phyloP scores from a whole-genome alignment of 1,140 invertebrate genomes.

The Hylaeus anthracinus region DNA sequence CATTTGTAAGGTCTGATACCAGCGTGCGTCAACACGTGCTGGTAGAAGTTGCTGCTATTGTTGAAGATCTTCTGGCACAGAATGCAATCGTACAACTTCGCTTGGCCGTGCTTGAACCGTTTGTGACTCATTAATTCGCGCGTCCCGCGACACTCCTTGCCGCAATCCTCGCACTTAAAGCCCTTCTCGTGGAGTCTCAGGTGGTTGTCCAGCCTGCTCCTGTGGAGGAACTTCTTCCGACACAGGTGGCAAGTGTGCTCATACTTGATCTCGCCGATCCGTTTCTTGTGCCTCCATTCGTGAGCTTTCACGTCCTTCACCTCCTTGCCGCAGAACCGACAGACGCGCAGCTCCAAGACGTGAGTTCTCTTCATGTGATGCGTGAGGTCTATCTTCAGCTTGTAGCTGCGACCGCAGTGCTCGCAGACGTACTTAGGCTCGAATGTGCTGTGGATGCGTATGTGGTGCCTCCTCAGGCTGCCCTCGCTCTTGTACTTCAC shows the following conservation, averaged over 20 bases:
- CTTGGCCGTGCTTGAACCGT: slow-evolving; percentile 80
- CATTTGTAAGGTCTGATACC: slow-evolving; percentile 85
- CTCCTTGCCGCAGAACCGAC: slow-evolving; percentile 58
- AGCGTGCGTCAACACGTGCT: slow-evolving; percentile 84
- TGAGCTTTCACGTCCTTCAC: slow-evolving; percentile 68
- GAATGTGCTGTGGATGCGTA: slow-evolving; percentile 67
- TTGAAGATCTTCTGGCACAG: slow-evolving; percentile 78
- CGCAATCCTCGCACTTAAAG: slow-evolving; percentile 67
- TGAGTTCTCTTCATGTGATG: slow-evolving; percentile 62
- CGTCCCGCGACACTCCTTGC: slow-evolving; percentile 65
- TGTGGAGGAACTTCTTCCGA: slow-evolving; percentile 77
- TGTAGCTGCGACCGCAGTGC: slow-evolving; percentile 67
- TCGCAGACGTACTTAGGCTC: slow-evolving; percentile 66
- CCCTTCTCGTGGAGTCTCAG: slow-evolving; percentile 76
- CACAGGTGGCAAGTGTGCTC: slow-evolving; percentile 79
- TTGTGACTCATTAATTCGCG: slow-evolving; percentile 82
- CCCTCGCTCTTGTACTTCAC: slow-evolving; percentile 78
- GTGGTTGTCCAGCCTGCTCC: slow-evolving; percentile 76
- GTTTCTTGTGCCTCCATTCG: slow-evolving; percentile 69
- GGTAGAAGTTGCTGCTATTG: slow-evolving; percentile 69
- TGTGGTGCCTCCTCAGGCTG: slow-evolving; percentile 80
- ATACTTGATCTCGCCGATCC: slow-evolving; percentile 52
- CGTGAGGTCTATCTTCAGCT: slow-evolving; percentile 56
- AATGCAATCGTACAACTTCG: slow-evolving; percentile 78
- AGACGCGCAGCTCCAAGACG: slow-evolving; percentile 35